Base-by-base conservation (phyloP, 2,888 invertebrate species). In the Theristus sp. region DNA sequence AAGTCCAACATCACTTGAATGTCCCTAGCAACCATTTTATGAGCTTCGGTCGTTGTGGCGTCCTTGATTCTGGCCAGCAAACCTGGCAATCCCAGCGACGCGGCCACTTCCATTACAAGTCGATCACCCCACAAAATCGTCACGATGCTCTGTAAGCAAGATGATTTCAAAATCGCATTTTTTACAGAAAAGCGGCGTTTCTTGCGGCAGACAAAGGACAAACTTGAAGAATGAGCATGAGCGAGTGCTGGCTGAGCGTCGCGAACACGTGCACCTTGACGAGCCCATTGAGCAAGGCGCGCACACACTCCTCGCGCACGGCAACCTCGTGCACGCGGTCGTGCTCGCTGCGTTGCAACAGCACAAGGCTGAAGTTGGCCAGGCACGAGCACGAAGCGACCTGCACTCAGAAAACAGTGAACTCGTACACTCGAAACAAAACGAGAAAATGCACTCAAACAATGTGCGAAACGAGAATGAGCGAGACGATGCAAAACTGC, bases 351-450 rank as follows among this genome's bases (percentile, higher is more conserved):
- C 54, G 26, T 24, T 54, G 59, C 46, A 68, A 60, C n/a, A 71
- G 63, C 20, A 66, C 61, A 24, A 64, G 57, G 2, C 68, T 61
- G 62, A 69, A 65, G 56, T 71, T 71, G 30, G 66, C 67, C 2
- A 71, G 61, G 1, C 66, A 66, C 1, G 66, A 66, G 2, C 67
- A 59, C 2, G 68, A 67, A 22, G 69, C 66, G 1, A 66, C 10
- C 67, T 70, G 60, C 17, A 17, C 38, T 6, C 10, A 38, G n/a
- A n/a, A n/a, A n/a, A n/a, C n/a, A n/a, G n/a, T n/a, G n/a, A n/a
- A n/a, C n/a, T n/a, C n/a, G n/a, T n/a, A n/a, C n/a, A n/a, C n/a
- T n/a, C n/a, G n/a, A n/a, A n/a, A n/a, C n/a, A n/a, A n/a, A n/a
- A n/a, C n/a, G n/a, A n/a, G n/a, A n/a, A n/a, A n/a, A n/a, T n/a